phyloP scores from a whole-genome alignment of 2,797 vertebrate genomes.

The Thunnus albacares region DNA sequence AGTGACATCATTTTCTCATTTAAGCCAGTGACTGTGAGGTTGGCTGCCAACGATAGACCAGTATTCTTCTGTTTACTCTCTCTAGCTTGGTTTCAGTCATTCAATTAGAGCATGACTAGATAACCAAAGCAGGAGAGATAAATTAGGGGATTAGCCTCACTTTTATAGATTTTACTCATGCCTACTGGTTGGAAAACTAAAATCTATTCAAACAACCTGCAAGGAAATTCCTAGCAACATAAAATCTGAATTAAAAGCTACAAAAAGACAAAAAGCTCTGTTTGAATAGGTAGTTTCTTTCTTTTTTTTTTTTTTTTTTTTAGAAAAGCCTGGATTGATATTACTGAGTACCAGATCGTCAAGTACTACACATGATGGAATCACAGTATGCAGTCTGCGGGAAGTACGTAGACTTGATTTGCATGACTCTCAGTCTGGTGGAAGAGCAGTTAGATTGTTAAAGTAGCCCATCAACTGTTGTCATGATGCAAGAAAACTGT shows the following conservation, averaged over 20 bases:
- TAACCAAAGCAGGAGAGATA: background rate
- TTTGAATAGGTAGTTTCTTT: constrained; percentile 24
- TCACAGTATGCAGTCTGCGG: constrained; percentile 81
- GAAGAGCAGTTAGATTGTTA: constrained; percentile 71
- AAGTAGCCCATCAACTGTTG: constrained; percentile 52
- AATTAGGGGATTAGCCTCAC: background rate
- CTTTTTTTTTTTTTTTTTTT: background rate
- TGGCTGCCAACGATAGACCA: background rate
- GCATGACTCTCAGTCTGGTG: constrained; percentile 70
- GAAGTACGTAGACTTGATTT: constrained; percentile 70
- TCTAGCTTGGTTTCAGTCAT: background rate
- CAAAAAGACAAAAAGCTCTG: constrained; percentile 4
- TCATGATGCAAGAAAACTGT: constrained; percentile 10
- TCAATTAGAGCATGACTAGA: constrained; percentile 9
- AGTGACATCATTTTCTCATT: constrained; percentile 41
- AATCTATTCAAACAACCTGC: background rate
- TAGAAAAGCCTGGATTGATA: constrained; percentile 13
- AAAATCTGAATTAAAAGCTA: constrained; percentile 11
- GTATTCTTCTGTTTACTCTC: background rate
- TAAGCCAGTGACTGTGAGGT: constrained; percentile 18
- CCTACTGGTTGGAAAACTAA: background rate
- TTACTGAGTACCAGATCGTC: constrained; percentile 22
- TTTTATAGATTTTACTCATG: background rate
- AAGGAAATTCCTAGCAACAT: background rate
- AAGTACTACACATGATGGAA: constrained; percentile 48